Evolutionary conservation across 1,140 invertebrate species (phyloP).

Genomic region (Drosophila tristis): DNA sequence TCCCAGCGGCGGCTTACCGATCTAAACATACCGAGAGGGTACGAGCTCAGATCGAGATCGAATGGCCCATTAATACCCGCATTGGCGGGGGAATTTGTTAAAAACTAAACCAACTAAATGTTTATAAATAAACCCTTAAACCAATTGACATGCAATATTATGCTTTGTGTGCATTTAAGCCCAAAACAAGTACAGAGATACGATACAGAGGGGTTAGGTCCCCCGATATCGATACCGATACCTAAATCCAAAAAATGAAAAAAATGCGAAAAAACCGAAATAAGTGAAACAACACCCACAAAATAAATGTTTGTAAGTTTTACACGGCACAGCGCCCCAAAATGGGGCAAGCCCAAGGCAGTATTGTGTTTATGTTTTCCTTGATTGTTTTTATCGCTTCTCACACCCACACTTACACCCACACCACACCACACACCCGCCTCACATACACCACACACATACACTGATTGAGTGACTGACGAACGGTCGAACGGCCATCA

Average conservation of each 20-base stretch:
- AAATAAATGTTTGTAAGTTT: slow-evolving; percentile 75
- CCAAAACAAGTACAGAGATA: slow-evolving; percentile 37
- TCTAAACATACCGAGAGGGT: not conserved
- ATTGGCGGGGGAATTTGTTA: slow-evolving; percentile 61
- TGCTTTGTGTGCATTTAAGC: slow-evolving; percentile 78
- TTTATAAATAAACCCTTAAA: slow-evolving; percentile 72
- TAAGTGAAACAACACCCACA: slow-evolving; percentile 55
- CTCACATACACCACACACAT: slow-evolving; percentile 21
- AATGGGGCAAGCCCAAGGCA: slow-evolving; percentile 71
- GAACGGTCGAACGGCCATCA: slow-evolving; percentile 27
- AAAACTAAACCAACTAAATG: slow-evolving; percentile 67
- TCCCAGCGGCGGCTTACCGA: slow-evolving; percentile 30
- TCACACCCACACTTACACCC: slow-evolving; percentile 35
- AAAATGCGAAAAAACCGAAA: slow-evolving; percentile 25
- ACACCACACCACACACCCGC: slow-evolving; percentile 20
- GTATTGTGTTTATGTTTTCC: slow-evolving; percentile 69
- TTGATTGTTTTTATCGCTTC: slow-evolving; percentile 68
- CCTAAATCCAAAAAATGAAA: slow-evolving; percentile 15
- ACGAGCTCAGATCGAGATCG: slow-evolving; percentile 5
- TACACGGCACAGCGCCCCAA: slow-evolving; percentile 69
- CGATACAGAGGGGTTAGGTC: slow-evolving; percentile 40
- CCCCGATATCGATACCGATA: slow-evolving; percentile 39
- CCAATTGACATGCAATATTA: slow-evolving; percentile 70
- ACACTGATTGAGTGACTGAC: slow-evolving; percentile 24
- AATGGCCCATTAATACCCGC: slow-evolving; percentile 6